These are phyloP conservation scores for Dryadula phaetusa DNA, from an alignment of 2,888 invertebrate genomes.

Conservation along the genomic window DNA sequence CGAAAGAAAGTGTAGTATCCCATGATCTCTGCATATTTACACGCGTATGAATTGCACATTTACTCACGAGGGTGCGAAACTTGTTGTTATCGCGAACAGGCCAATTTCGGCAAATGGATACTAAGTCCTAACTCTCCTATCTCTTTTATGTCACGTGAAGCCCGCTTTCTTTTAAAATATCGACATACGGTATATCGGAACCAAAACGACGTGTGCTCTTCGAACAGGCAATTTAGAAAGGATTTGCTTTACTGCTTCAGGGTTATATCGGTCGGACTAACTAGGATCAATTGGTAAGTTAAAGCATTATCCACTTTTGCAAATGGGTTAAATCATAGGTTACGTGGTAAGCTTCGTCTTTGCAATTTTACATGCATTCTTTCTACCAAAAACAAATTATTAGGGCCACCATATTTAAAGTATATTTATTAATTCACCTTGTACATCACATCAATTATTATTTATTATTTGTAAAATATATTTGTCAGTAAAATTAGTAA, in stretches of 20 bases:
- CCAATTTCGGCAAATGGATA: slow-evolving; percentile 85
- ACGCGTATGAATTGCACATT: slow-evolving; percentile 83
- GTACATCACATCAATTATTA: too few species aligned
- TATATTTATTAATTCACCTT: too few species aligned
- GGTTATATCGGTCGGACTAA: slow-evolving; percentile 52
- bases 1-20: slow-evolving; percentile 39
- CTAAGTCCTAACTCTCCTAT: slow-evolving; percentile 83
- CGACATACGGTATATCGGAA: slow-evolving; percentile 65
- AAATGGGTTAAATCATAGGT: slow-evolving; percentile 39
- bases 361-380: background rate
- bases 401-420: too few species aligned
- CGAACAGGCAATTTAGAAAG: slow-evolving; percentile 74
- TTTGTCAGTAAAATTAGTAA: slow-evolving; percentile 5
- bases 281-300: slow-evolving; percentile 51
- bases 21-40: slow-evolving; percentile 58
- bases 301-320: slow-evolving; percentile 51
- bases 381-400: too few species aligned
- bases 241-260: slow-evolving; percentile 74
- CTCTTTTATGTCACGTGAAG: slow-evolving; percentile 75
- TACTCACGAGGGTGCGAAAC: slow-evolving; percentile 82
- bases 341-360: background rate
- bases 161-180: slow-evolving; percentile 80
- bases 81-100: slow-evolving; percentile 83
- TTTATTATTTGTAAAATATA: too few species aligned
- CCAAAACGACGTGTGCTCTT: slow-evolving; percentile 58